phyloP scores from a whole-genome alignment of 2,888 invertebrate species.

The Melitaea athalia region DNA sequence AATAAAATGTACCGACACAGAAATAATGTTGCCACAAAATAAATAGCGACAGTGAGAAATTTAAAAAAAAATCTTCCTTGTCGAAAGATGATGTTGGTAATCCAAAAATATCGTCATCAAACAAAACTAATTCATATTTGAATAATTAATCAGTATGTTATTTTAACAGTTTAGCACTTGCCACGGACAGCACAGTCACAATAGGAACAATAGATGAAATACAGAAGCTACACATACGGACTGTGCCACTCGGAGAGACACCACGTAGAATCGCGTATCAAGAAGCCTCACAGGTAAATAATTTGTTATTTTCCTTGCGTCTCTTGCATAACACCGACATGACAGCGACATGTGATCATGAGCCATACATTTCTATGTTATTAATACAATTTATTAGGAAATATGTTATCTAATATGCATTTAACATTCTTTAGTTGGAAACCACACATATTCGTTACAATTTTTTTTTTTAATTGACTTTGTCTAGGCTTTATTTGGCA shows the following conservation, averaged over 20 bases:
- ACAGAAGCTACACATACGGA: slow-evolving; percentile 97
- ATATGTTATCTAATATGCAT: too few relatives aligned
- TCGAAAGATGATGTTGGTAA: too few relatives aligned
- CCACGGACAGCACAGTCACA: slow-evolving; percentile 93
- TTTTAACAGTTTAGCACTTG: slow-evolving; percentile 88
- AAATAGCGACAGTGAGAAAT: too few relatives aligned
- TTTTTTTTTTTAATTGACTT: too few relatives aligned
- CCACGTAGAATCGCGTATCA: slow-evolving; percentile 97
- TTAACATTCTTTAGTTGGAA: too few relatives aligned
- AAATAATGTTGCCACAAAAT: too few relatives aligned
- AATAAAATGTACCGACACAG: too few relatives aligned
- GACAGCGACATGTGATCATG: neutral
- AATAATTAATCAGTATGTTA: neutral
- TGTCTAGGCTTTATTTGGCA: too few relatives aligned
- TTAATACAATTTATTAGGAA: too few relatives aligned
- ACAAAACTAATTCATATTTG: neutral
- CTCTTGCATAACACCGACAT: neutral
- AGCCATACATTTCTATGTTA: neutral
- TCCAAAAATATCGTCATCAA: neutral
- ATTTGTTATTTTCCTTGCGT: neutral
- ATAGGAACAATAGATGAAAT: slow-evolving; percentile 99
- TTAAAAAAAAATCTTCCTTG: too few relatives aligned
- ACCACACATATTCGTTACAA: too few relatives aligned
- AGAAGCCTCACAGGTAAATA: slow-evolving; percentile 88
- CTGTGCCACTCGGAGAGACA: slow-evolving; percentile 96